phyloP scores from a whole-genome alignment of 2,888 invertebrate genomes.

The Rugalucina vietnamica region DNA sequence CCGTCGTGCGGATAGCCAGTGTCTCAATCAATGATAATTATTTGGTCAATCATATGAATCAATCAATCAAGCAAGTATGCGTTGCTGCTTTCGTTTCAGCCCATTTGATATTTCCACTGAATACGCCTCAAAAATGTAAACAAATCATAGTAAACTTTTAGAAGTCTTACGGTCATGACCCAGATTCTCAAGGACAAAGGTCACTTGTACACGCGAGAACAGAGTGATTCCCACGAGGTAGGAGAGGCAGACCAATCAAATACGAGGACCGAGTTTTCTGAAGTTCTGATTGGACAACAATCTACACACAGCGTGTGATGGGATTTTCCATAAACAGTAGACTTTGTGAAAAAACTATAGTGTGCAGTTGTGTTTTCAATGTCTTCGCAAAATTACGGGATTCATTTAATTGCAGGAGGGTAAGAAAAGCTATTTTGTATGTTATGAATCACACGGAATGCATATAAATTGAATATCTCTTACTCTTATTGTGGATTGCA shows the following conservation, averaged over 20 bases:
- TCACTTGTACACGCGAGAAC: not conserved
- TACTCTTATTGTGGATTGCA: not conserved
- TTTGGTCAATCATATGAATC: no score
- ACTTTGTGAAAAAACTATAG: not conserved
- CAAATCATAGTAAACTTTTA: not conserved
- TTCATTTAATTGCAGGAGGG: conserved; percentile 98
- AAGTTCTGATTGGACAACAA: conserved; percentile 51
- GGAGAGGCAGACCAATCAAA: conserved; percentile 47
- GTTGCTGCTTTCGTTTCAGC: no score
- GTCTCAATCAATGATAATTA: no score
- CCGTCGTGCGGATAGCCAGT: no score
- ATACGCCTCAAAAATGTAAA: not conserved
- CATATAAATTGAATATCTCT: no score
- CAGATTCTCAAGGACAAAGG: conserved; percentile 8
- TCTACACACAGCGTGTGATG: conserved; percentile 32
- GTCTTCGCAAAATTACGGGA: conserved; percentile 85
- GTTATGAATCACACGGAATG: not conserved
- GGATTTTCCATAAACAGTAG: conserved; percentile 28
- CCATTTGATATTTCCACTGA: no score
- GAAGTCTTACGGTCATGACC: not conserved
- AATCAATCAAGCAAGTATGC: no score
- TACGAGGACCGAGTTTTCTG: conserved; percentile 24
- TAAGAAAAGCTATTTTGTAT: conserved; percentile 86
- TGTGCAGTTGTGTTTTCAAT: conserved; percentile 23
- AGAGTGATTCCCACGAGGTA: not conserved